These are phyloP conservation scores for Muscina levida DNA, from an alignment of 2,888 invertebrate species.

Conservation along the genomic window DNA sequence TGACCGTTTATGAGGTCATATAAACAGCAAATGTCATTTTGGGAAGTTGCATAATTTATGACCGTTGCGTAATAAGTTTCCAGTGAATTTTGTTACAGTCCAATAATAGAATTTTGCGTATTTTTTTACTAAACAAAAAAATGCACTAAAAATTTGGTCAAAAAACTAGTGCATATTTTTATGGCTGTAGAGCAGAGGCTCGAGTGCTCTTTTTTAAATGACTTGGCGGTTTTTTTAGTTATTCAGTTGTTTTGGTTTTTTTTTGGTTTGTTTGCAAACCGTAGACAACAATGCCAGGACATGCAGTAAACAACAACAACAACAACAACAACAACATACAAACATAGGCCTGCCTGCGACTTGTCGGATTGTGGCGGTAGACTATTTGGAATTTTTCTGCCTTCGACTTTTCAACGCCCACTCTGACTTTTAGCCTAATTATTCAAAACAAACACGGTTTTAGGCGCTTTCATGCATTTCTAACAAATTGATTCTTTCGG, in stretches of 20 bases:
- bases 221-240: conserved; percentile 7
- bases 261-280: conserved; percentile 14
- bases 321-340: conserved; percentile 5
- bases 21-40: conserved; percentile 12
- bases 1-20: conserved; percentile 43
- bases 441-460: conserved; percentile 24
- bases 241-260: neutral
- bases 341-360: neutral
- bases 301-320: conserved; percentile 4
- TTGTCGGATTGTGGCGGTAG: neutral
- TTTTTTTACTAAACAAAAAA: conserved; percentile 44
- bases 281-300: neutral
- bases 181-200: conserved; percentile 6
- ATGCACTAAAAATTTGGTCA: conserved; percentile 50
- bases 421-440: conserved; percentile 46
- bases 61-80: conserved; percentile 21
- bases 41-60: conserved; percentile 42
- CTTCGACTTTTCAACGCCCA: conserved; percentile 1
- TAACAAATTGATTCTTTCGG: conserved; percentile 13
- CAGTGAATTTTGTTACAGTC: conserved; percentile 12
- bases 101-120: conserved; percentile 16
- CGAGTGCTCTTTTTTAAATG: conserved; percentile 19
- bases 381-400: neutral
- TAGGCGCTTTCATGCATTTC: neutral
- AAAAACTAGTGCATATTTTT: conserved; percentile 41